Conservation (phyloP, 2,113 vertebrate genomes). For the Siniperca chuatsi region DNA sequence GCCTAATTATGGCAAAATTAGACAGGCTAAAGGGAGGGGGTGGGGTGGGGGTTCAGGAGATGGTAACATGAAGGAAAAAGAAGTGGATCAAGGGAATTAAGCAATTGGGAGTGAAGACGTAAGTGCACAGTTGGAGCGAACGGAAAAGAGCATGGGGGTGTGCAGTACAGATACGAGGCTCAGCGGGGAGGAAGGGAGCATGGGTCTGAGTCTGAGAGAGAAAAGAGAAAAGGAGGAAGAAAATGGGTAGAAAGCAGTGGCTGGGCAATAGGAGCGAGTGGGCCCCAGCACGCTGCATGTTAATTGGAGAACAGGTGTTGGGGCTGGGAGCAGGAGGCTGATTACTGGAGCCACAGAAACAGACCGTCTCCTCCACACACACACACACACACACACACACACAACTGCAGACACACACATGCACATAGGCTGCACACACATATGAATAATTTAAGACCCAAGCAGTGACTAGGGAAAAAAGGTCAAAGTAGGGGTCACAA, state of each 20-base stretch:
- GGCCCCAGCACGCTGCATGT: slow-evolving; percentile 79
- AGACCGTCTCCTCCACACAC: slow-evolving; percentile 53
- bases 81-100: slow-evolving; percentile 55
- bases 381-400: slow-evolving; percentile 48
- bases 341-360: slow-evolving; percentile 80
- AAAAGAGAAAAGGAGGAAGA: slow-evolving; percentile 39
- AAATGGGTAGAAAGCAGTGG: slow-evolving; percentile 59
- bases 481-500: slow-evolving; percentile 81
- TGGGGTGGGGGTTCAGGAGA: slow-evolving; percentile 34
- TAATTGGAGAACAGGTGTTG: slow-evolving; percentile 87
- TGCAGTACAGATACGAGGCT: slow-evolving; percentile 23
- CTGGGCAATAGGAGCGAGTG: slow-evolving; percentile 65
- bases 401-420: slow-evolving; percentile 15
- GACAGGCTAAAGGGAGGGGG: slow-evolving; percentile 72
- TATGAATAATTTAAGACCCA: slow-evolving; percentile 84
- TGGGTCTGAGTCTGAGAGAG: slow-evolving; percentile 20
- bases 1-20: slow-evolving; percentile 89
- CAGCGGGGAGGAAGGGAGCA: slow-evolving; percentile 47
- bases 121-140: slow-evolving; percentile 27
- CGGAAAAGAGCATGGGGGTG: slow-evolving; percentile 24
- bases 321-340: slow-evolving; percentile 82
- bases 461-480: slow-evolving; percentile 75
- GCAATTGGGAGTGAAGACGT: slow-evolving; percentile 52
- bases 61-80: slow-evolving; percentile 31
- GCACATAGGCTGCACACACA: slow-evolving; percentile 49